Evolutionary conservation across 2,888 invertebrate genomes (phyloP), one percentile per base, ranked within the genome.

Genomic region (Drepanosiphum platanoidis): DNA sequence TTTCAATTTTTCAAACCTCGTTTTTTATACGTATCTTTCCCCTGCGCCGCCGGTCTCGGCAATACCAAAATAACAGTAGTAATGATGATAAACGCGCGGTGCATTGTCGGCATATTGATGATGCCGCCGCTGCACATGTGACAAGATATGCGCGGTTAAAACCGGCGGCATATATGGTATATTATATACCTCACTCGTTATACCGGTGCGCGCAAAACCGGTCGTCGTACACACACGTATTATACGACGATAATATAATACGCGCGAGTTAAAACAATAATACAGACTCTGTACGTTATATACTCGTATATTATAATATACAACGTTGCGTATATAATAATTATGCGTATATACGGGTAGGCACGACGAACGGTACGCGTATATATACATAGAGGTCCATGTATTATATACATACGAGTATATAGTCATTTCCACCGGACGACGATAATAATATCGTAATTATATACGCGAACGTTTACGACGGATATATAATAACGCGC

Each of bases 41-140:
- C 64, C 22, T 3, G 3, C 7, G 3, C 1, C 30, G 2, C 7
- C n/a, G 22, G 18, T n/a, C 30, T 7, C 7, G 34, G n/a, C n/a
- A n/a, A n/a, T n/a, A n/a, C n/a, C n/a, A n/a, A n/a, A n/a, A n/a
- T n/a, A n/a, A n/a, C n/a, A n/a, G n/a, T n/a, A n/a, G n/a, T n/a
- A n/a, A n/a, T n/a, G n/a, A n/a, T n/a, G n/a, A n/a, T n/a, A n/a
- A n/a, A n/a, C 66, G 18, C 66, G 15, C 36, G 8, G 11, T 36
- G 61, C 78, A 78, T 42, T 64, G 78, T 66, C 78, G 78, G 42
- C 77, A 64, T 77, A 64, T 30, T 64, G 77, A 77, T 64, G 77
- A n/a, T 27, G 32, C 13, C 22, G 77, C 36, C 42, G 32, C 13
- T n/a, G 58, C 30, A 39, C 77, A 22, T 9, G 30, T 64, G n/a